Evolutionary conservation across 2,113 vertebrate genomes (phyloP).

Genomic region (Varanus komodoensis): DNA sequence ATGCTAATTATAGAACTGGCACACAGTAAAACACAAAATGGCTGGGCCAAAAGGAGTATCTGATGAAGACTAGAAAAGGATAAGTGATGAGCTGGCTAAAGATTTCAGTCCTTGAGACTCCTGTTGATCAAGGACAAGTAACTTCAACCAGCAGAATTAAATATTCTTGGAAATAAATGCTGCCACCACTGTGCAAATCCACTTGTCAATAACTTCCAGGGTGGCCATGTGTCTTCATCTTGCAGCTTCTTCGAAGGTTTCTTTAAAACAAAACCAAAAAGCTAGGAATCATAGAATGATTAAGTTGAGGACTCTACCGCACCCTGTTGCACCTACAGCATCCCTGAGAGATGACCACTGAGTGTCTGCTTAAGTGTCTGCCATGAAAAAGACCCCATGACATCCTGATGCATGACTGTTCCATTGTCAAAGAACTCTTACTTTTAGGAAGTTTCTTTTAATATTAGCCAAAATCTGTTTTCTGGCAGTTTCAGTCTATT

Average conservation of each 20-base stretch:
- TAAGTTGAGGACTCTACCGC: background rate
- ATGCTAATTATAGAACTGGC: constrained; percentile 7
- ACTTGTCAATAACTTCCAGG: background rate
- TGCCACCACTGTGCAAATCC: background rate
- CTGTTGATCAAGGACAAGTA: background rate
- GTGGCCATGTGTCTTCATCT: no score
- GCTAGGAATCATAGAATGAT: background rate
- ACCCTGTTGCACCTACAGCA: no score
- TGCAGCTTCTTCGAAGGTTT: background rate
- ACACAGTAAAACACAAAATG: background rate
- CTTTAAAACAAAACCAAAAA: background rate
- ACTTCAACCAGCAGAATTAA: background rate
- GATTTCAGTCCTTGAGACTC: background rate
- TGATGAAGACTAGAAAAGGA: background rate
- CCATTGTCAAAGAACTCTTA: background rate
- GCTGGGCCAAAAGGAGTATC: background rate
- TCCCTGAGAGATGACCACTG: background rate
- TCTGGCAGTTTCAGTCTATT: background rate
- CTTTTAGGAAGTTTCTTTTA: background rate
- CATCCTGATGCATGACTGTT: background rate
- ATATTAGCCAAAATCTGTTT: background rate
- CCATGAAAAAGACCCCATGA: background rate
- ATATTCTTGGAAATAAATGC: background rate
- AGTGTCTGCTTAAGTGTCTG: background rate
- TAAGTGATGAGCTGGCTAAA: background rate